These are phyloP conservation scores for Melolontha melolontha DNA, from an alignment of 2,888 invertebrate species.

Conservation along the genomic window DNA sequence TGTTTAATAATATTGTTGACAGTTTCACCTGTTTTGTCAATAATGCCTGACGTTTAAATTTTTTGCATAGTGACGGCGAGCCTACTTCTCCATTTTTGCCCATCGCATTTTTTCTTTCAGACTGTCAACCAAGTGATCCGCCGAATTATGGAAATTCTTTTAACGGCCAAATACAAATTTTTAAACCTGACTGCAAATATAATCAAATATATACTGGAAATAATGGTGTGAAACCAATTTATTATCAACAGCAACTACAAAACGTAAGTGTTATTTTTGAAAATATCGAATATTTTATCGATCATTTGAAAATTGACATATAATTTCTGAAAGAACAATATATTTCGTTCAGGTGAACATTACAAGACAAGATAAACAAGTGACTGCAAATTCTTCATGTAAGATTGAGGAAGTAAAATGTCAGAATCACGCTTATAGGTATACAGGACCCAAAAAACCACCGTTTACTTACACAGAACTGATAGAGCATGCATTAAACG, in stretches of 20 bases:
- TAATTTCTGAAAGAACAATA: neutral
- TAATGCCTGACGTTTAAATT: constrained; percentile 51
- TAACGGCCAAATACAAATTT: constrained; percentile 10
- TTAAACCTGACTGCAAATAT: constrained; percentile 36
- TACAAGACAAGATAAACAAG: constrained; percentile 37
- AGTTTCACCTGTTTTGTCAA: constrained; percentile 53
- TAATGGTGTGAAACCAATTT: constrained; percentile 48
- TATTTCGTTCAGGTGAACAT: constrained; percentile 28
- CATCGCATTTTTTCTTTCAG: constrained; percentile 22
- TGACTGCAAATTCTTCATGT: constrained; percentile 21
- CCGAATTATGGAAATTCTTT: constrained; percentile 27
- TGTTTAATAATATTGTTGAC: constrained; percentile 53
- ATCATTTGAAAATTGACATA: neutral
- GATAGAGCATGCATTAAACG: constrained; percentile 87
- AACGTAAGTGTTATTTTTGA: constrained; percentile 45
- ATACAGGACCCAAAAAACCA: constrained; percentile 78
- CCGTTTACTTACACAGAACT: constrained; percentile 92
- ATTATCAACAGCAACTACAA: constrained; percentile 50
- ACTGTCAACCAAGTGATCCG: constrained; percentile 35
- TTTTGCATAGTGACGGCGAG: constrained; percentile 45
- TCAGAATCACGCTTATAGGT: constrained; percentile 52
- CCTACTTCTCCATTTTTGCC: constrained; percentile 39
- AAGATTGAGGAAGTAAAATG: constrained; percentile 34
- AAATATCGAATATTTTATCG: neutral
- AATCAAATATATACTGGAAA: constrained; percentile 46